Percentiles rank a stretch among this genome's conserved stretches.
Conservation (phyloP, 2,113 vertebrate species). For the Carassius gibelio region DNA sequence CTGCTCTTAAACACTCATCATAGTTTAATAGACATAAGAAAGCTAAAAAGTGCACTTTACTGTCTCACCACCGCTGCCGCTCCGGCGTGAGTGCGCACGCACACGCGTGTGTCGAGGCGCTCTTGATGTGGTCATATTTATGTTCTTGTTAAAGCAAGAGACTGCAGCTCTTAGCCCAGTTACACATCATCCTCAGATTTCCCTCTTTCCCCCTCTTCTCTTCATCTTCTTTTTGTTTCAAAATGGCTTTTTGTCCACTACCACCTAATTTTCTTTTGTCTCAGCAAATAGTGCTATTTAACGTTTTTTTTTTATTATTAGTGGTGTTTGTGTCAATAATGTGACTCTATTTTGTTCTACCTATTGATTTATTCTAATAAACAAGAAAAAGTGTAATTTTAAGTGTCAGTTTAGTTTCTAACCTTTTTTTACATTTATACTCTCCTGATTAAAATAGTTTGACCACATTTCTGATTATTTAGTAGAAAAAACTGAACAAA, state of each 20-base stretch:
- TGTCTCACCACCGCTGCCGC: constrained; percentile 45
- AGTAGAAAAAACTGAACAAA: too few species aligned
- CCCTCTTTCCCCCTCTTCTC: constrained; percentile 44
- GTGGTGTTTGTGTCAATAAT: not conserved
- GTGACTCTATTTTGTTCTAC: not conserved
- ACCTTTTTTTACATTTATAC: not conserved
- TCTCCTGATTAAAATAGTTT: too few species aligned
- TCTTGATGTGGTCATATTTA: constrained; percentile 76
- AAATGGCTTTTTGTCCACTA: constrained; percentile 37
- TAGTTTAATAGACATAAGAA: constrained; percentile 76
- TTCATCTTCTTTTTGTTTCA: constrained; percentile 28
- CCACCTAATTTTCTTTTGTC: constrained; percentile 15
- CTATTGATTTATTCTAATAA: not conserved
- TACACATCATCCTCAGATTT: constrained; percentile 29
- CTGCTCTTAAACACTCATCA: constrained; percentile 76
- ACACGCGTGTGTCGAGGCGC: constrained; percentile 58
- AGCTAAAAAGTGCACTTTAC: constrained; percentile 71
- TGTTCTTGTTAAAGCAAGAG: constrained; percentile 67
- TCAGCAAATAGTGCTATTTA: not conserved
- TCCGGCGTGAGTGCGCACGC: constrained; percentile 50
- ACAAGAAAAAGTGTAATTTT: not conserved
- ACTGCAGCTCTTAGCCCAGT: constrained; percentile 44
- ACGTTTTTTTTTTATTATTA: not conserved
- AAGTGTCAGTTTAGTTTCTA: not conserved
- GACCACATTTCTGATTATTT: too few species aligned